Base-by-base conservation (phyloP, 2,113 vertebrate genomes). In the Gadus macrocephalus region DNA sequence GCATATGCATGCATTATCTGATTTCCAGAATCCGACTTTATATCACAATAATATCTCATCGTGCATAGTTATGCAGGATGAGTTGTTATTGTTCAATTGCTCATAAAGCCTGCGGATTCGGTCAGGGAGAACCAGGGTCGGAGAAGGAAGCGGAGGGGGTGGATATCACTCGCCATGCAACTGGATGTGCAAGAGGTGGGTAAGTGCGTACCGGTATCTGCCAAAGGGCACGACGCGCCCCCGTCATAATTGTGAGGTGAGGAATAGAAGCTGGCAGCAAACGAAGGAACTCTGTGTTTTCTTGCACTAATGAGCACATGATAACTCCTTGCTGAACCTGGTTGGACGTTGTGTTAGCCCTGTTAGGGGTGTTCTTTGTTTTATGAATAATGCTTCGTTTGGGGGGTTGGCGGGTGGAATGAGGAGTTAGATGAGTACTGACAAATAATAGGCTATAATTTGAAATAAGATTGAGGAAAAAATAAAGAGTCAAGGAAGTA, bases 171-270 rank as follows among this genome's bases (percentile, higher is more conserved):
- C 68, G 59, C 9, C 60, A 67, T 58, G 86, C 85, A 79, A 79
- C 81, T 84, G 79, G 27, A 28, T 62, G 61, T 31, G 61, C 15
- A 14, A 49, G 42, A 49, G 42, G 42, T 12, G 42, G 42, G 61
- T 62, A 53, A 65, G 62, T 35, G 28, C 60, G 66, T 61, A 11
- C 2, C 59, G 59, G 59, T 12, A 61, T 12, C n/a, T 59, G 61
- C 15, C 56, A 55, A 53, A 59, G 67, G 53, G 60, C 60, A 74
- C 68, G 58, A 5, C 67, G 55, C 66, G 59, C 63, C 9, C 67
- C 28, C 14, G 2, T 53, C 27, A 79, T 83, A 81, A 88, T 87
- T 82, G 83, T 66, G 69, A 86, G 78, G 85, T 88, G 86, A 78
- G 56, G 81, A 89, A 77, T 72, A 78, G 63, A 69, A 77, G 67